phyloP scores from a whole-genome alignment of 2,888 invertebrate species.

The Conomelus anceps region DNA sequence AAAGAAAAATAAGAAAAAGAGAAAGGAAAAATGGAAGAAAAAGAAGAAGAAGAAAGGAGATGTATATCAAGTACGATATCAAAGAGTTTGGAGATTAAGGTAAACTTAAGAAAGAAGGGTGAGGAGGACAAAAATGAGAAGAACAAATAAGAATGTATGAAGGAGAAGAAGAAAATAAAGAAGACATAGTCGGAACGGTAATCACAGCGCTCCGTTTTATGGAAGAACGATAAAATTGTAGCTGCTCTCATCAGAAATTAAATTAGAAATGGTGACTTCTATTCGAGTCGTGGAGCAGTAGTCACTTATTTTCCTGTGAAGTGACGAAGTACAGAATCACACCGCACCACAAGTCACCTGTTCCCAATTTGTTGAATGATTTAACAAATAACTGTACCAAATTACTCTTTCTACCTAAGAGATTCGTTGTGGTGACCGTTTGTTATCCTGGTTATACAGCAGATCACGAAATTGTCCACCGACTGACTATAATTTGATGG shows the following conservation, averaged over 20 bases:
- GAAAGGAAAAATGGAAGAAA: background rate
- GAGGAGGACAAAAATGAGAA: background rate
- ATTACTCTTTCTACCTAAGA: background rate
- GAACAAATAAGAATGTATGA: background rate
- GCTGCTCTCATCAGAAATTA: background rate
- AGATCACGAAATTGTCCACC: background rate
- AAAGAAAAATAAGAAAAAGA: background rate
- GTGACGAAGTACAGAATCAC: background rate
- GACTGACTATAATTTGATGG: background rate
- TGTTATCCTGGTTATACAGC: background rate
- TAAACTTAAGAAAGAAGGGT: too few species aligned
- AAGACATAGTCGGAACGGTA: background rate
- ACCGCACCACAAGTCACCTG: background rate
- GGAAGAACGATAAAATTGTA: background rate
- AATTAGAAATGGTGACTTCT: background rate
- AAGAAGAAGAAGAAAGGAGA: background rate
- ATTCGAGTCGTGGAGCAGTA: background rate
- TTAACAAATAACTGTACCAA: background rate
- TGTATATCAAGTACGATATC: too few species aligned
- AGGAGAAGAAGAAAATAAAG: background rate
- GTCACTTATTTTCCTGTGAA: too few species aligned
- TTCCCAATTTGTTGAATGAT: background rate
- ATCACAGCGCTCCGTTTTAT: background rate
- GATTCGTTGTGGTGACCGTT: background rate
- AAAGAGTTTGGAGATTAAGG: too few species aligned